A percentile compares a stretch with the other conserved stretches of the same genome.
Evolutionary conservation across 2,797 vertebrate species (phyloP).

Genomic region (Diceros bicornis): DNA sequence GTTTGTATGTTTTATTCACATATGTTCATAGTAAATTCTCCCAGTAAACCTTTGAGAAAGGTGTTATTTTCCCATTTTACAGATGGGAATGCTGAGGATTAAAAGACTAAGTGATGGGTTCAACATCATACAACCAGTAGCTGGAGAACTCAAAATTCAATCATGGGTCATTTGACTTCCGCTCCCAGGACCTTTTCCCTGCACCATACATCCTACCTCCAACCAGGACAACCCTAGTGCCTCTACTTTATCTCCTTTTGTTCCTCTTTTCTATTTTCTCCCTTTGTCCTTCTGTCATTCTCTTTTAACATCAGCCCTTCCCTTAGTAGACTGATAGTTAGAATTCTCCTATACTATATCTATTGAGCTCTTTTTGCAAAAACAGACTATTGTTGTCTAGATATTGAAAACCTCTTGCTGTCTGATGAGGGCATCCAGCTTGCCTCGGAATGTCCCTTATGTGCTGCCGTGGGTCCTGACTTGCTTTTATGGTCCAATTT

Average conservation of each 20-base stretch:
- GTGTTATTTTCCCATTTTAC: not conserved
- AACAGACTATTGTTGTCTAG: not conserved
- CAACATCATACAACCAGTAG: not conserved
- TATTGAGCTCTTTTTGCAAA: not conserved
- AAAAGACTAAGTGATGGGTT: not conserved
- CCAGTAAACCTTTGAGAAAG: not conserved
- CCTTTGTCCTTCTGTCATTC: not conserved
- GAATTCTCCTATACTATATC: not conserved
- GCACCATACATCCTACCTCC: no score
- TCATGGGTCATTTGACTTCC: accelerated
- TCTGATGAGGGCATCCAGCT: not conserved
- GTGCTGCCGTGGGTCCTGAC: not conserved
- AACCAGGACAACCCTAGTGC: accelerated
- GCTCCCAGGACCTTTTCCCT: not conserved
- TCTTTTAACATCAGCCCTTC: not conserved
- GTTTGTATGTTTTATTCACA: not conserved
- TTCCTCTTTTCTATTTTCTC: not conserved
- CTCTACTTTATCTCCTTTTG: not conserved
- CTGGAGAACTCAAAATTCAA: not conserved
- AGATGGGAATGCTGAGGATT: not conserved
- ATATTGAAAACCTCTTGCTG: not conserved
- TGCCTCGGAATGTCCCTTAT: not conserved
- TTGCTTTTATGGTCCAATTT: not conserved
- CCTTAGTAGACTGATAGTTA: not conserved
- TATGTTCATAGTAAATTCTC: not conserved